Evolutionary conservation across 2,113 vertebrate genomes (phyloP).

Genomic region (Corvus cornix): DNA sequence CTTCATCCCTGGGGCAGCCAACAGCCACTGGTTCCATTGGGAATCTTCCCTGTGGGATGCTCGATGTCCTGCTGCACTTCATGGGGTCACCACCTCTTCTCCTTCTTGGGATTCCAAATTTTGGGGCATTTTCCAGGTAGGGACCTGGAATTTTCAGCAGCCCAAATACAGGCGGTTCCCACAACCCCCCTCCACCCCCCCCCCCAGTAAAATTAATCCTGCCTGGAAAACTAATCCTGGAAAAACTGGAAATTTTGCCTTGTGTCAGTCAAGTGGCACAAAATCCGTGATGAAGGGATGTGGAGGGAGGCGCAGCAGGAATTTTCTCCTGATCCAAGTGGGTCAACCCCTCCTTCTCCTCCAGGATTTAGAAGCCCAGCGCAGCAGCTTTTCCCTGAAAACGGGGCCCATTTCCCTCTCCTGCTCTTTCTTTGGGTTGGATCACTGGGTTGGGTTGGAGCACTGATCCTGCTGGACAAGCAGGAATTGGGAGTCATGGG

Average conservation of each 20-base stretch:
- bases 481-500: accelerated
- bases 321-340: not conserved
- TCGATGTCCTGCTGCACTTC: not conserved
- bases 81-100: not conserved
- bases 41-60: not conserved
- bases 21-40: accelerated
- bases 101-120: not conserved
- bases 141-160: not conserved
- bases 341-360: not conserved
- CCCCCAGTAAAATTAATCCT: not conserved
- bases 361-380: not conserved
- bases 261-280: accelerated
- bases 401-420: not conserved
- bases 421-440: not conserved
- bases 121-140: not conserved
- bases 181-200: accelerated
- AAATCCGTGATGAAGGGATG: not conserved
- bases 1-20: not conserved
- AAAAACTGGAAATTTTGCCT: not conserved
- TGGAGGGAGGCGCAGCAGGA: not conserved
- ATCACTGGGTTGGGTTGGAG: not conserved
- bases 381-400: not conserved
- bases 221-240: not conserved
- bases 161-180: not conserved
- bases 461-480: not conserved